Percentiles rank a stretch among this genome's conserved stretches.
Conservation (phyloP, 2,113 vertebrate species). For the Maccullochella peelii region DNA sequence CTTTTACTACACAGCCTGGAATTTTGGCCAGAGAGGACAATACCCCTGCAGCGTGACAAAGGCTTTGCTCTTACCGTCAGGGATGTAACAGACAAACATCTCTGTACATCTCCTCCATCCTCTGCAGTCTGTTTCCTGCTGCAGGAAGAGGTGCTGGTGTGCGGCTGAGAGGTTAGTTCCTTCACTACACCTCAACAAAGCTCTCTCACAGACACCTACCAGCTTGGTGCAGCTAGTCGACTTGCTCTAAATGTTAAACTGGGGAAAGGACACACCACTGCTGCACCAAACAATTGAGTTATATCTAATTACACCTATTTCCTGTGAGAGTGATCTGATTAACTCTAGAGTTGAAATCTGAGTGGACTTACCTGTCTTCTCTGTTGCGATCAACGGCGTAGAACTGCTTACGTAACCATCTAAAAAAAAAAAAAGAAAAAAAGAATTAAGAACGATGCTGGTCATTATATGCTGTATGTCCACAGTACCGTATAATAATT, state of each 20-base stretch:
- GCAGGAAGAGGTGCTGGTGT: constrained; percentile 75
- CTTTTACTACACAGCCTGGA: constrained; percentile 47
- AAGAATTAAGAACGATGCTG: neutral
- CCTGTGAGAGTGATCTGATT: constrained; percentile 26
- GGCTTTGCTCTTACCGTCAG: constrained; percentile 31
- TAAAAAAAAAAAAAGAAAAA: constrained; percentile 53
- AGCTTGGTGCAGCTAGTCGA: neutral
- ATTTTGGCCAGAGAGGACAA: constrained; percentile 51
- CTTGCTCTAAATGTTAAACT: constrained; percentile 5
- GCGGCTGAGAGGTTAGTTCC: constrained; percentile 70
- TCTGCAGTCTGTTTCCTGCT: constrained; percentile 80
- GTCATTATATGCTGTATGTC: neutral
- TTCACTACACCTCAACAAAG: constrained; percentile 57
- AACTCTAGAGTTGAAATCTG: neutral
- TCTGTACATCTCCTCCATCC: constrained; percentile 71
- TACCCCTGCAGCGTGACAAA: constrained; percentile 48
- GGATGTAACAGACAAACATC: constrained; percentile 74
- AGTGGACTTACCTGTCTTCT: constrained; percentile 90
- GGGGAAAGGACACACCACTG: constrained; percentile 4
- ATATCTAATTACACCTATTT: constrained; percentile 15
- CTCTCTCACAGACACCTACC: constrained; percentile 36
- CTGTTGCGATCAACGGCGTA: constrained; percentile 94
- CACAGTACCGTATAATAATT: neutral
- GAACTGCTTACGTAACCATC: constrained; percentile 99
- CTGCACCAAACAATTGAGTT: constrained; percentile 20